Evolutionary conservation across 2,888 invertebrate species (phyloP), one percentile per base, ranked within the genome.

Genomic region (Lapara coniferarum): DNA sequence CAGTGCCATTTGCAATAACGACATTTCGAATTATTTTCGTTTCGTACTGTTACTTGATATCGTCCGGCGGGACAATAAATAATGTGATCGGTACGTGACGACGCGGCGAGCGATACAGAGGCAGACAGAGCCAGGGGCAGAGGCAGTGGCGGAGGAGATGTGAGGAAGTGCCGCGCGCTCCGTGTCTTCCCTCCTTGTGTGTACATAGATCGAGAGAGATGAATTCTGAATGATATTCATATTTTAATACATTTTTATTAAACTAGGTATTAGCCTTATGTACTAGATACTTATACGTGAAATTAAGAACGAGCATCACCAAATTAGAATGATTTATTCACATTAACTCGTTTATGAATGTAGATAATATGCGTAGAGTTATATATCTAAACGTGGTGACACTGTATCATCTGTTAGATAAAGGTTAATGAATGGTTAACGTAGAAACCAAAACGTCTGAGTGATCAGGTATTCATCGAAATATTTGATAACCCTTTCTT

Each of bases 201-300:
- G 86, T 75, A 87, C 37, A 69, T 69, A 86, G 75, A 75, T 78
- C 74, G 78, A 86, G 90, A 90, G 88, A 89, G 87, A 83, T 85
- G 87, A 88, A 84, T 84, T 89, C 86, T 90, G 90, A 90, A 91
- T 89, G 89, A 89, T 89, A 90, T 87, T 90, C 85, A 89, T 91
- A 90, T 91, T 91, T 90, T 91, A 90, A 86, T 92, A 91, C 81
- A 85, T 78, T 81, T 89, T 87, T 89, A 91, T 86, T 84, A 86
- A 84, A 85, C 79, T 85, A 69, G 77, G 74, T 77, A 82, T 86
- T 87, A 88, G 87, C 81, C 80, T 78, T 88, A 87, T 84, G 78
- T 83, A 85, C 86, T 84, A 85, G 77, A 77, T 82, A 74, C 82
- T 84, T 82, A 77, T 85, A 86, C 80, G 78, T 87, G 82, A 78